Conservation (phyloP, 2,113 vertebrate genomes). For the Spea multiplicata region DNA sequence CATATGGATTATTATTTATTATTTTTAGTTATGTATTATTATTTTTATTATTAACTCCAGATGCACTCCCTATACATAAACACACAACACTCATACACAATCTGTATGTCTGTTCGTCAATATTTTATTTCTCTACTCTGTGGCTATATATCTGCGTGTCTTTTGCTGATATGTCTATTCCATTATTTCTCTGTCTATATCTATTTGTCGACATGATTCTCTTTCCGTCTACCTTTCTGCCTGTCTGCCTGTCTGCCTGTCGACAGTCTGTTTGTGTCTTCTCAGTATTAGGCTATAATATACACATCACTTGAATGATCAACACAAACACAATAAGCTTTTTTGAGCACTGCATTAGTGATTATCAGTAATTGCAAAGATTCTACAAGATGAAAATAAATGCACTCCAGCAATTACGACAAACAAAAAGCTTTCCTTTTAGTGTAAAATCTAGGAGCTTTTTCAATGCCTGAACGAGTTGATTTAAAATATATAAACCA, state of each 20-base stretch:
- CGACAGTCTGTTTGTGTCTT: background rate
- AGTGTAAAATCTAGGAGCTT: background rate
- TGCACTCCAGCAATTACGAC: background rate
- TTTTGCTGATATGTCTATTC: background rate
- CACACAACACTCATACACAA: too few species aligned
- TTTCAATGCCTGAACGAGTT: background rate
- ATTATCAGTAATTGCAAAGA: background rate
- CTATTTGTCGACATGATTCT: background rate
- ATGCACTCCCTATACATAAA: too few species aligned
- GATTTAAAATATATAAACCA: background rate
- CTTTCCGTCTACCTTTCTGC: background rate
- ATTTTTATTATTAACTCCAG: too few species aligned
- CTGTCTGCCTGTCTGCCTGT: background rate
- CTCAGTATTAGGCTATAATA: background rate
- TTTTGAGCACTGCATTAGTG: conserved; percentile 1
- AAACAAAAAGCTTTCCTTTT: background rate
- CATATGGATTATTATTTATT: too few species aligned
- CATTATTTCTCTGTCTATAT: background rate
- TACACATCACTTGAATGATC: background rate
- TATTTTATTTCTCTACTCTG: too few species aligned
- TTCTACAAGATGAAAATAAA: background rate
- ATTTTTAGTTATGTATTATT: too few species aligned
- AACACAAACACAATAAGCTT: conserved; percentile 3
- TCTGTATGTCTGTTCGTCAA: too few species aligned
- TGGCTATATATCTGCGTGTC: too few species aligned